Conservation (phyloP, 2,888 invertebrate genomes). For the Cantharis lateralis region DNA sequence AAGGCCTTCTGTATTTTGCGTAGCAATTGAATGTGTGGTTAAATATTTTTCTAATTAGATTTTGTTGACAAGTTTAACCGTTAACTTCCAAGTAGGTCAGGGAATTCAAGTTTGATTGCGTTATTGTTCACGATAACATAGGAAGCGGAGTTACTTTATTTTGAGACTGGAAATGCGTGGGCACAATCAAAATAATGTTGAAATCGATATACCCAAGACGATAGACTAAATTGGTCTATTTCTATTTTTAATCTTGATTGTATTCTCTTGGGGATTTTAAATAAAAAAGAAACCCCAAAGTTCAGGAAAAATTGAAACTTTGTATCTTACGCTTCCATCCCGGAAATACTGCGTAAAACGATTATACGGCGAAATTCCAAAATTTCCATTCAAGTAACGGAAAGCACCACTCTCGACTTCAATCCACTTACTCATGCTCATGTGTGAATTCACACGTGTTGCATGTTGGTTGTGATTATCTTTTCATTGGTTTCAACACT, state of each 20-base stretch:
- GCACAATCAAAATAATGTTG: background rate
- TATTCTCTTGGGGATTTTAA: background rate
- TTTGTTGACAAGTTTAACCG: background rate
- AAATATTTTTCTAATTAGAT: background rate
- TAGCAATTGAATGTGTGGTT: background rate
- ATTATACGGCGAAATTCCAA: background rate
- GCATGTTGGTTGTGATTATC: background rate
- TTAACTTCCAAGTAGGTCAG: background rate
- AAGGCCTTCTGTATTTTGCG: constrained; percentile 8
- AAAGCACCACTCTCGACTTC: background rate
- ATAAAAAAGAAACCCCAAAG: background rate
- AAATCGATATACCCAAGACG: background rate
- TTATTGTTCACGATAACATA: background rate
- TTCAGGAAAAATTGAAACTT: background rate
- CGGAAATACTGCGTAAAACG: background rate
- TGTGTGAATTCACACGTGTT: background rate
- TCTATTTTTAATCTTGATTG: background rate
- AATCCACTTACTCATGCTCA: background rate
- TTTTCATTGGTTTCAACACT: background rate
- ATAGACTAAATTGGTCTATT: background rate
- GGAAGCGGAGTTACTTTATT: background rate
- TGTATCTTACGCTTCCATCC: background rate
- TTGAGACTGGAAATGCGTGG: background rate
- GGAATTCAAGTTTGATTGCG: background rate
- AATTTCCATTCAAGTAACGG: background rate